Percentiles rank a stretch among this genome's conserved stretches.
These are phyloP conservation scores for Tanytarsus gracilentus DNA, from an alignment of 2,888 invertebrate genomes.

Conservation along the genomic window DNA sequence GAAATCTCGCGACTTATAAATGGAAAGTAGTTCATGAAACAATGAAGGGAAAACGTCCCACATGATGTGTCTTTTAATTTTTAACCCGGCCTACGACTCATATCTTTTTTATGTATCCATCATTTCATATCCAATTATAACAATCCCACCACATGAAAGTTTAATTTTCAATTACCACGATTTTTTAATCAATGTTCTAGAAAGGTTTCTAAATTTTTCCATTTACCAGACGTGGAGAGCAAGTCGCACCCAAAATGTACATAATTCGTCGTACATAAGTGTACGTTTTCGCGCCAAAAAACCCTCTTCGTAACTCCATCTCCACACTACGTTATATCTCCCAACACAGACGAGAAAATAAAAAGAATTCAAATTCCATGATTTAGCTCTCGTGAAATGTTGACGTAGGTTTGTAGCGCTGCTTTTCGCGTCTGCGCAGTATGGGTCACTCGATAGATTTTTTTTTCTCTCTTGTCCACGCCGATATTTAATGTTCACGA, in stretches of 20 bases:
- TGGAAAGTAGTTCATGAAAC: too few relatives aligned
- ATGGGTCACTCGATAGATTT: conserved; percentile 2
- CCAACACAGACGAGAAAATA: too few relatives aligned
- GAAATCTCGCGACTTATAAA: too few relatives aligned
- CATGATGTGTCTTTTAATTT: too few relatives aligned
- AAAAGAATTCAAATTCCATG: conserved; percentile 18
- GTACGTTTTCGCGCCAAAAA: conserved; percentile 27
- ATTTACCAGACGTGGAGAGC: neutral
- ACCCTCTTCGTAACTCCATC: neutral
- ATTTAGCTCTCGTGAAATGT: conserved; percentile 22
- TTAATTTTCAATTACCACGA: too few relatives aligned
- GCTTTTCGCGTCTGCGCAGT: conserved; percentile 13
- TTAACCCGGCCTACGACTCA: too few relatives aligned
- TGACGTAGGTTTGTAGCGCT: conserved; percentile 25
- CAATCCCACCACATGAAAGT: too few relatives aligned
- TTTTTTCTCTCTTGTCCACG: conserved; percentile 10
- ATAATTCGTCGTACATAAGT: neutral
- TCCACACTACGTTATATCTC: neutral
- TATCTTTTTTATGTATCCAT: too few relatives aligned
- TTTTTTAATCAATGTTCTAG: too few relatives aligned
- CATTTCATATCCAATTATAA: too few relatives aligned
- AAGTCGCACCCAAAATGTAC: neutral
- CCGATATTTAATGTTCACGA: neutral
- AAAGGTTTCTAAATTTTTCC: too few relatives aligned
- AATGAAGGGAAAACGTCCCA: too few relatives aligned